Conservation (phyloP, 2,888 invertebrate genomes). For the Sympetrum striolatum region DNA sequence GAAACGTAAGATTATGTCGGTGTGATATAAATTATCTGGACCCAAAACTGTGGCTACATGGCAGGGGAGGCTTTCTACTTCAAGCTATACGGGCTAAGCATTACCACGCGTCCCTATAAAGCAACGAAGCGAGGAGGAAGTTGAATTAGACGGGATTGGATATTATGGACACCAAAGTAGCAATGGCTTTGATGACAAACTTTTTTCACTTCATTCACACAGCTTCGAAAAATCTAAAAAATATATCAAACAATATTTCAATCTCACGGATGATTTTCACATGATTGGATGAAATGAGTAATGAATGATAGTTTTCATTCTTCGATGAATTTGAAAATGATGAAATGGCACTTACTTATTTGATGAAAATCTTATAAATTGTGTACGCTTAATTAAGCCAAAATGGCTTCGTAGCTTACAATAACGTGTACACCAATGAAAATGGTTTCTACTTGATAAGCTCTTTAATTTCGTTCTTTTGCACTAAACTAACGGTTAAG, state of each 20-base stretch:
- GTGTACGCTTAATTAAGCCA: neutral
- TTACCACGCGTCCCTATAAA: conserved; percentile 25
- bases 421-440: neutral
- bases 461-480: neutral
- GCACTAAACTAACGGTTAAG: neutral
- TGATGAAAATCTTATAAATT: neutral
- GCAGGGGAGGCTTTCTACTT: conserved; percentile 30
- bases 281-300: neutral
- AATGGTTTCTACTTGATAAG: neutral
- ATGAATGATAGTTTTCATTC: neutral
- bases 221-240: neutral
- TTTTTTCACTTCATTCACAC: neutral
- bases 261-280: neutral
- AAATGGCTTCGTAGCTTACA: neutral
- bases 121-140: conserved; percentile 8
- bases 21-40: conserved; percentile 13
- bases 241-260: neutral
- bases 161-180: neutral
- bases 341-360: neutral
- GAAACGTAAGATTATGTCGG: neutral
- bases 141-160: neutral
- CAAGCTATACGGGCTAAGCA: conserved; percentile 10
- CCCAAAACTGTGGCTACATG: conserved; percentile 23
- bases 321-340: neutral
- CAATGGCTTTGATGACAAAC: neutral